Evolutionary conservation across 1,140 invertebrate genomes (phyloP).

Genomic region (Drosophila subpulchrella): DNA sequence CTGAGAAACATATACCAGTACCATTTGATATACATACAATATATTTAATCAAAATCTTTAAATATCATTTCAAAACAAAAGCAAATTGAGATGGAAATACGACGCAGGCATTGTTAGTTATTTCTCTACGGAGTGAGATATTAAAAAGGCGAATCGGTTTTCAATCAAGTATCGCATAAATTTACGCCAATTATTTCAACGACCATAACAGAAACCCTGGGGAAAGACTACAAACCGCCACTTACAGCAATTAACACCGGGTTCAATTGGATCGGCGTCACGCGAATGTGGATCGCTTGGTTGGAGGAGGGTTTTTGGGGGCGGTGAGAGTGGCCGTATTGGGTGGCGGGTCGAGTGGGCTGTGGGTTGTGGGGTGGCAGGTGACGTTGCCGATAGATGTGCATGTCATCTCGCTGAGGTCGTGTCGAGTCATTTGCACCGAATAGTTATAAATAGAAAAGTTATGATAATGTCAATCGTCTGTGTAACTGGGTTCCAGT

Average conservation of each 20-base stretch:
- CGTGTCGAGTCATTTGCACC: not conserved
- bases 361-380: not conserved
- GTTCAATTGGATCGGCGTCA: conserved; percentile 65
- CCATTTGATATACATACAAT: not conserved
- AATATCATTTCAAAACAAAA: not conserved
- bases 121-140: not conserved
- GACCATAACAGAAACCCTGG: conserved; percentile 17
- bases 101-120: not conserved
- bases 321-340: not conserved
- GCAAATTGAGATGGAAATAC: not conserved
- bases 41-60: not conserved
- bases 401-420: not conserved
- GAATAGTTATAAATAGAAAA: not conserved
- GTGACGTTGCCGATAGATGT: not conserved
- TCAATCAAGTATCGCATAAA: conserved; percentile 66
- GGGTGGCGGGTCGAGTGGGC: not conserved
- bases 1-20: not conserved
- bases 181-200: conserved; percentile 64
- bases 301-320: not conserved
- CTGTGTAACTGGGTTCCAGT: not conserved
- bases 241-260: conserved; percentile 64
- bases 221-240: conserved; percentile 23
- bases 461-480: not conserved
- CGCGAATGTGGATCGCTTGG: conserved; percentile 15
- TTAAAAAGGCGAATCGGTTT: conserved; percentile 40